Evolutionary conservation across 2,888 invertebrate species (phyloP).

Genomic region (Argyresthia albistria): DNA sequence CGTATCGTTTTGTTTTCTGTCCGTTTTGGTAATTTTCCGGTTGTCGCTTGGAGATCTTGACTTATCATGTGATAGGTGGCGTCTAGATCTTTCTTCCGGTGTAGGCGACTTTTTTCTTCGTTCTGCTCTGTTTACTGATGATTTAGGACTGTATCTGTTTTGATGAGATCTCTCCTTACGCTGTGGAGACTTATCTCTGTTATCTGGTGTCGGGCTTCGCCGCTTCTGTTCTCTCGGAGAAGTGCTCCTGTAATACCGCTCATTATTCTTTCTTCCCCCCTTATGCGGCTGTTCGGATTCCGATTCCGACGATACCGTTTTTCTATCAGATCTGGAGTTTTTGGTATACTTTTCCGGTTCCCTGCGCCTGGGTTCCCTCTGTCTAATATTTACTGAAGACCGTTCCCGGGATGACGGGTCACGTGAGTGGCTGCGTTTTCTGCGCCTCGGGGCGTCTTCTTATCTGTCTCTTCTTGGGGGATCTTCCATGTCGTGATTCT

Average conservation of each 20-base stretch:
- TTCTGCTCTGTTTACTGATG: slow-evolving; percentile 23
- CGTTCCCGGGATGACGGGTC: slow-evolving; percentile 34
- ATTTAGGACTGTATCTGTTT: slow-evolving; percentile 26
- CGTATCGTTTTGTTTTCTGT: slow-evolving; percentile 24
- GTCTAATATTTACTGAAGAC: slow-evolving; percentile 21
- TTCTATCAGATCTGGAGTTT: slow-evolving; percentile 22
- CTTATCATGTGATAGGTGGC: slow-evolving; percentile 21
- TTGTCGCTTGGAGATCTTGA: slow-evolving; percentile 39
- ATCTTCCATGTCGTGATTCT: slow-evolving; percentile 20
- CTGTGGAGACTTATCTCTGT: slow-evolving; percentile 29
- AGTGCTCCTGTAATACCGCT: slow-evolving; percentile 29
- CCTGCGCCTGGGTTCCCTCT: slow-evolving; percentile 25
- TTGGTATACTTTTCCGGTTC: slow-evolving; percentile 34
- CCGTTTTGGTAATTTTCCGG: slow-evolving; percentile 27
- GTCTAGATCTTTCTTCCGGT: slow-evolving; percentile 22
- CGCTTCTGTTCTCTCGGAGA: slow-evolving; percentile 16
- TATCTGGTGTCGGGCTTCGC: slow-evolving; percentile 11
- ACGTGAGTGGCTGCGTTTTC: slow-evolving; percentile 19
- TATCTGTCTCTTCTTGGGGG: slow-evolving; percentile 18
- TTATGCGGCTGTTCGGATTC: slow-evolving; percentile 31
- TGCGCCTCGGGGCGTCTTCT: not conserved
- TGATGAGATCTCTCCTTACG: slow-evolving; percentile 20
- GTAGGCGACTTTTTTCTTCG: slow-evolving; percentile 10
- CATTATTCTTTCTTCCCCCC: slow-evolving; percentile 28
- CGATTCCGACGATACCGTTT: slow-evolving; percentile 38